Base-by-base conservation (phyloP, 2,113 vertebrate species). In the Mungos mungo region DNA sequence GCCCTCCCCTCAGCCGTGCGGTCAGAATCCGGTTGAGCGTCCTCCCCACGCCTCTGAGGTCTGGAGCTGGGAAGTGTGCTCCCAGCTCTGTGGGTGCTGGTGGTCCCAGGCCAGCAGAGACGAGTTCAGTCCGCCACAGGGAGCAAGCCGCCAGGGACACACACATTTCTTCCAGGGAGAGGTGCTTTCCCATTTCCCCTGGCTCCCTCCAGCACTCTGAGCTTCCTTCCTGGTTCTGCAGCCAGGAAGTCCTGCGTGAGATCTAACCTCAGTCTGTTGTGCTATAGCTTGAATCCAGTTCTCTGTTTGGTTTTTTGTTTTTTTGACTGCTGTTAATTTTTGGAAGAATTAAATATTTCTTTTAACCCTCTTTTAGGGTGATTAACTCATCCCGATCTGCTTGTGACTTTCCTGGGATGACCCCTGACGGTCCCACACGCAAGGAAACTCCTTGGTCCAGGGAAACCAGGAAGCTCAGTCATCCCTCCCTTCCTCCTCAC, bases 121-220 rank as follows among this genome's bases (percentile, higher is more conserved):
- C 45, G 0, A n/a, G 50, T 66, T 47, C 29, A 89, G 33, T 41
- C 76, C 1, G 3, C 47, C 71, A 66, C 63, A 2, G 63, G 18
- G 21, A 93, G 52, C 7, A 8, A 10, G 27, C 50, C 13, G 68
- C 15, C 4, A 66, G 57, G 0, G 0, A n/a, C 76, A 23, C 38
- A 13, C 81, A 25, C 16, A 1, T 31, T 63, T 45, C 38, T 19
- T 80, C n/a, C 57, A 2, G 19, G 31, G 18, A 29, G 7, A 47
- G 14, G 52, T 0, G 11, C 80, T 65, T 5, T 12, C 0, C 2
- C 10, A 0, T 19, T 29, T 25, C 19, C 31, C 47, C 41, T 38
- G 33, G 14, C 33, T 63, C 9, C 74, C 5, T 31, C 45, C 23
- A 2, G 14, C 11, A 60, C 52, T 45, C 74, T 1, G 29, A 47